Conservation (phyloP, 2,888 invertebrate species). For the Dynastes hyllus region DNA sequence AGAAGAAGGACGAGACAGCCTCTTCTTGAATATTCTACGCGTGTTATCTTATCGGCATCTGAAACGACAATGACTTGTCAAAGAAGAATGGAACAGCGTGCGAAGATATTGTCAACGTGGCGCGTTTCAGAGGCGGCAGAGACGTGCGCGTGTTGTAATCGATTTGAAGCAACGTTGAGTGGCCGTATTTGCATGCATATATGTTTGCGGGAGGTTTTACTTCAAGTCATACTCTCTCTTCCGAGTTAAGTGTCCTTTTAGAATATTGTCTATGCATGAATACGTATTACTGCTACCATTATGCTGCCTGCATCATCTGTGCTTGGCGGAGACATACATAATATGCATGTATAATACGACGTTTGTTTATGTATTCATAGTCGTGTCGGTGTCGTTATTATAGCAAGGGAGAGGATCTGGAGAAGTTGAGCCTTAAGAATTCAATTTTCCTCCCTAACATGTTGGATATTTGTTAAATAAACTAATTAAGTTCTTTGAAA, state of each 20-base stretch:
- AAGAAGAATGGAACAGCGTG: conserved; percentile 43
- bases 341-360: not conserved
- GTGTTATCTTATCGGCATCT: conserved; percentile 47
- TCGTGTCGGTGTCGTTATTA: not conserved
- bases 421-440: conserved; percentile 2
- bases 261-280: conserved; percentile 28
- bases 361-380: not conserved
- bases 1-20: conserved; percentile 10
- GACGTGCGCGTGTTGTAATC: conserved; percentile 15
- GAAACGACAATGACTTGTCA: conserved; percentile 47
- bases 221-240: conserved; percentile 17
- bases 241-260: conserved; percentile 25
- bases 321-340: not conserved
- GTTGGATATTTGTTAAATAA: not conserved
- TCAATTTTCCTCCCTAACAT: conserved; percentile 3
- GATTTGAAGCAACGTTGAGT: conserved; percentile 24
- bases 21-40: conserved; percentile 40
- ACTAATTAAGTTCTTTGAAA: too few species aligned
- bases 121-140: not conserved
- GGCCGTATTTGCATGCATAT: conserved; percentile 40
- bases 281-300: not conserved
- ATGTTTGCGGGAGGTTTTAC: not conserved
- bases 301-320: not conserved
- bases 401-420: not conserved
- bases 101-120: conserved; percentile 41